Evolutionary conservation across 2,888 invertebrate species (phyloP).

Genomic region (Nasonovia ribisnigri): DNA sequence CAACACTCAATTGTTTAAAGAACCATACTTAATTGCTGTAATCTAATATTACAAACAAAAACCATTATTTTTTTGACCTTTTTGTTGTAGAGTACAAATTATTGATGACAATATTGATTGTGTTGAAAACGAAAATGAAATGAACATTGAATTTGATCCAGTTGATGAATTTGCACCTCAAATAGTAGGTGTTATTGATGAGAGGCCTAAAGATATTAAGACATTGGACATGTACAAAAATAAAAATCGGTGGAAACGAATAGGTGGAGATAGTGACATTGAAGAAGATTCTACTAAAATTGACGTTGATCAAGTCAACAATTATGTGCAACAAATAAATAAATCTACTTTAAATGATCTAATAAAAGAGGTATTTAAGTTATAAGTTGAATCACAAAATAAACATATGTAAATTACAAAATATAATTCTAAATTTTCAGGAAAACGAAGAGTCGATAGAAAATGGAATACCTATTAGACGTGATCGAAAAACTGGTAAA

Average conservation of each 20-base stretch:
- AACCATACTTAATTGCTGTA: background rate
- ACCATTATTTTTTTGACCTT: conserved; percentile 53
- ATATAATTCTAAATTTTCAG: conserved; percentile 72
- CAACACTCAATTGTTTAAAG: background rate
- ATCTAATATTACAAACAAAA: background rate
- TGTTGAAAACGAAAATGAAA: conserved; percentile 72
- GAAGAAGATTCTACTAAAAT: conserved; percentile 34
- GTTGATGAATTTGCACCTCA: conserved; percentile 90
- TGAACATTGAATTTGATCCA: conserved; percentile 75
- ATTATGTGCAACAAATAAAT: conserved; percentile 60
- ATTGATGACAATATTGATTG: conserved; percentile 86
- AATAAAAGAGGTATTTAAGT: conserved; percentile 67
- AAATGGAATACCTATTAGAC: conserved; percentile 78
- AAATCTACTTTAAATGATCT: conserved; percentile 50
- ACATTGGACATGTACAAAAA: conserved; percentile 68
- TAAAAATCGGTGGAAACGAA: conserved; percentile 70
- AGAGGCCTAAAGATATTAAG: conserved; percentile 78
- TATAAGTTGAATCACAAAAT: background rate
- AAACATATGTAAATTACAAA: background rate
- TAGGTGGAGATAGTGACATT: conserved; percentile 69
- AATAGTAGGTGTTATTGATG: conserved; percentile 89
- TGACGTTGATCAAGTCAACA: conserved; percentile 30
- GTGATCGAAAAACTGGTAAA: conserved; percentile 77
- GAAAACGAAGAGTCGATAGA: conserved; percentile 78
- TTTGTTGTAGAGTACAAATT: conserved; percentile 79